Evolutionary conservation across 2,888 invertebrate genomes (phyloP), one percentile per base, ranked within the genome.

Genomic region (Encarsia formosa): DNA sequence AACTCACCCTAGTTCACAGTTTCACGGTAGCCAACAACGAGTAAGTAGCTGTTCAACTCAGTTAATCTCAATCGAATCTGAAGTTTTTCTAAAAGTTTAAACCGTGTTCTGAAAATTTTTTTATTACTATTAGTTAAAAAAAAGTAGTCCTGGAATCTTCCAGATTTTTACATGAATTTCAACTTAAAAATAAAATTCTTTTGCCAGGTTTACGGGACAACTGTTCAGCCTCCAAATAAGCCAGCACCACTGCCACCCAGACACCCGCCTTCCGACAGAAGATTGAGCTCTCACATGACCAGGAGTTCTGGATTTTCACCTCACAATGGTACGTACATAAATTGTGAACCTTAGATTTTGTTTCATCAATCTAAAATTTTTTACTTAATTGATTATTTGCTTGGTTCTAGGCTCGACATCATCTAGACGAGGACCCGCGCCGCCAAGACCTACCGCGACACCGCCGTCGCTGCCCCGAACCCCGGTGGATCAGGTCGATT

Each of bases 381-480:
- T 31, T 29, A 16, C 5, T 34, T 8, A 9, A 34, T 23, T 1
- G 13, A 44, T 34, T 22, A 11, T 48, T 13, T 16, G 35, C 20
- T 18, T 41, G 16, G n/a, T 24, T 34, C 13, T 69, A 65, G 77
- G 78, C 49, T 79, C 79, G 58, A 76, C 78, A 20, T 77, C 79
- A 34, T 68, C 75, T 37, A 69, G 74, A 54, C 77, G 79, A 66
- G 75, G 80, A 56, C 77, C 79, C 24, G 80, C 81, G 46, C 81
- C 81, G 26, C 78, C 80, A 43, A 73, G 82, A 68, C 81, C 82
- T 44, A 74, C 75, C 42, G 81, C 73, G 69, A 81, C 81, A 56
- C 82, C 81, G 57, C 82, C 81, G 48, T 81, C 81, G 44, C 70
- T 81, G 64, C 81, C 82, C 52, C 75, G 81, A 44, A 77, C 77